Evolutionary conservation across 2,113 vertebrate genomes (phyloP), one percentile per base, ranked within the genome.

Genomic region (Onychorhynchus coronatus): DNA sequence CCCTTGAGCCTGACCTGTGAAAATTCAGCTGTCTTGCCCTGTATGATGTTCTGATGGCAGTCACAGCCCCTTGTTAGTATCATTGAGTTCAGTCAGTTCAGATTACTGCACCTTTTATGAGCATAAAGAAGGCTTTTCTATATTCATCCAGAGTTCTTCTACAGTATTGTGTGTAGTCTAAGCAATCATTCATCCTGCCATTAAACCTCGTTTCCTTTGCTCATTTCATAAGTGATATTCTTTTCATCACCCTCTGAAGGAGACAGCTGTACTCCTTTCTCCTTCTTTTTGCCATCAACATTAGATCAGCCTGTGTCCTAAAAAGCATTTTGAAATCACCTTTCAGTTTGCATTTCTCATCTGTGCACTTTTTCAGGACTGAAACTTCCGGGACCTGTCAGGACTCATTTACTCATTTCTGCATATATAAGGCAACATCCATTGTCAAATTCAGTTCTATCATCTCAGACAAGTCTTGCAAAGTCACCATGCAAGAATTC

Each of bases 261-360:
- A 88, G 47, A 23, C 0, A 1, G 35, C n/a, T 3, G 25, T 22
- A 13, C 47, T 46, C 68, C 47, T 61, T 94, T 52, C 72, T 10
- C 58, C 50, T 84, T 75, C 92, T 77, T 87, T 75, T 20, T 37
- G 61, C 56, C 52, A 56, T 81, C 88, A 78, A 67, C 0, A 0
- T 16, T 73, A 59, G 73, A 53, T 63, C 56, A 88, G 49, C 74
- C 67, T 52, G 52, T 56, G 62, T 88, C 78, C 56, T 85, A 89
- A 95, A 94, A 58, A 95, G 88, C 74, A 82, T 88, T 93, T 96
- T 85, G 88, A 95, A 91, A 88, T 85, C 62, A 95, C 47, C 66
- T 79, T 90, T 95, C 92, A 90, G 66, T 85, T 67, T 94, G 49
- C 59, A 83, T 90, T 95, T 94, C 94, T 91, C 66, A 83, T 83